phyloP scores from a whole-genome alignment of 2,797 vertebrate species.

The Chrysocyon brachyurus region DNA sequence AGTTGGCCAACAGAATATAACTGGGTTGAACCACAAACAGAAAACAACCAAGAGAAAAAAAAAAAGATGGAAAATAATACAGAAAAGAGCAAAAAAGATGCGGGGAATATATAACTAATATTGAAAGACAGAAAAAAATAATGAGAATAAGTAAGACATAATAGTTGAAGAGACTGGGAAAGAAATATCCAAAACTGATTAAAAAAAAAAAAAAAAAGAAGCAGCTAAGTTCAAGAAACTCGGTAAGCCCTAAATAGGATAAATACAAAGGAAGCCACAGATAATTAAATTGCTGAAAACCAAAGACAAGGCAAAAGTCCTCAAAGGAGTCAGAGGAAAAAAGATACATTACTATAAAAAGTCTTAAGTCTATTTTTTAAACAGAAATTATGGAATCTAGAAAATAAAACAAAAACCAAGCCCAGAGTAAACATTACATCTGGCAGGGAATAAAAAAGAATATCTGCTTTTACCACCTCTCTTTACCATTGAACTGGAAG shows the following conservation, averaged over 20 bases:
- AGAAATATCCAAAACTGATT: background rate
- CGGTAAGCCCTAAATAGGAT: background rate
- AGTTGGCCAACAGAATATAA: background rate
- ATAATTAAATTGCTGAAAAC: background rate
- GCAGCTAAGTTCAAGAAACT: background rate
- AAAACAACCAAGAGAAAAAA: too few relatives aligned
- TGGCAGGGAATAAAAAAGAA: background rate
- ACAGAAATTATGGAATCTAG: background rate
- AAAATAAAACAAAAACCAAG: background rate
- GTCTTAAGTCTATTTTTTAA: background rate
- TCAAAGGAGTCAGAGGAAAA: background rate
- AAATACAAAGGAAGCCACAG: background rate
- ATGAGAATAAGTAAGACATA: background rate
- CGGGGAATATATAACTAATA: background rate
- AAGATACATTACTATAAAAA: background rate
- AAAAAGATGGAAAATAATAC: background rate
- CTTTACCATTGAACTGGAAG: background rate
- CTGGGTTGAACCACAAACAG: background rate
- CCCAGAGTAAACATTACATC: background rate
- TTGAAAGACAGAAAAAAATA: background rate
- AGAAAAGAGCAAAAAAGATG: background rate
- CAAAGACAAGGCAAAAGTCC: background rate
- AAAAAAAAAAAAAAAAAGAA: accelerated
- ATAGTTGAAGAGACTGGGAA: background rate
- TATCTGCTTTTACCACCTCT: background rate